phyloP scores from a whole-genome alignment of 2,797 vertebrate genomes.

The Spinus pinus region DNA sequence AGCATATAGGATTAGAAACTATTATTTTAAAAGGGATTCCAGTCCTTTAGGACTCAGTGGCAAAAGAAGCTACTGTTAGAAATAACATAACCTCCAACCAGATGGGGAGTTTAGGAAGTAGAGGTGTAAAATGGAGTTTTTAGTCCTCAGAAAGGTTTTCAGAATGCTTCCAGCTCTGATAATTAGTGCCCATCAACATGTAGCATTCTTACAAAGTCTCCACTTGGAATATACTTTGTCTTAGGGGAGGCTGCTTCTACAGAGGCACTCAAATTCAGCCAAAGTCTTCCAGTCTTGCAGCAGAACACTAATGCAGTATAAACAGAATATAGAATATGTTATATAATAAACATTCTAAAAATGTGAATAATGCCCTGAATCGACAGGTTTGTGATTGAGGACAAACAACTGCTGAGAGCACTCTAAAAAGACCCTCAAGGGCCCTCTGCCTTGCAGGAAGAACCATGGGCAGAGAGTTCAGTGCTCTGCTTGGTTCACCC shows the following conservation, averaged over 20 bases:
- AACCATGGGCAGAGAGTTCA: accelerated
- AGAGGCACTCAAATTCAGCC: background rate
- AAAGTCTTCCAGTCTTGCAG: background rate
- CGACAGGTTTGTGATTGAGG: background rate
- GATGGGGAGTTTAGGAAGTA: background rate
- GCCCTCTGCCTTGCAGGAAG: background rate
- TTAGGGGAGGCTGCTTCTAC: background rate
- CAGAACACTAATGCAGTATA: background rate
- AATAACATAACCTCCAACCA: background rate
- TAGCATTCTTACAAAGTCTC: background rate
- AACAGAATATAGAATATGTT: background rate
- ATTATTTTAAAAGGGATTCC: background rate
- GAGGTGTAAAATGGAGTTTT: background rate
- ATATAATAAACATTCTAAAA: background rate
- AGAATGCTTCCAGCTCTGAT: background rate
- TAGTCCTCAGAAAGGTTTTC: background rate
- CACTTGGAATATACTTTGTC: background rate
- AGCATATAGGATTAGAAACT: background rate
- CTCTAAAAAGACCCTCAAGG: background rate
- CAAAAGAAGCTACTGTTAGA: background rate
- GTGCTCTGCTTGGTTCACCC: background rate
- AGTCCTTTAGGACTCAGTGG: background rate
- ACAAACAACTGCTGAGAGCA: background rate
- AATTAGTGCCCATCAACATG: background rate
- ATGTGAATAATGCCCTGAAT: background rate